Conservation (phyloP, 2,113 vertebrate species). For the Phalacrocorax carbo region DNA sequence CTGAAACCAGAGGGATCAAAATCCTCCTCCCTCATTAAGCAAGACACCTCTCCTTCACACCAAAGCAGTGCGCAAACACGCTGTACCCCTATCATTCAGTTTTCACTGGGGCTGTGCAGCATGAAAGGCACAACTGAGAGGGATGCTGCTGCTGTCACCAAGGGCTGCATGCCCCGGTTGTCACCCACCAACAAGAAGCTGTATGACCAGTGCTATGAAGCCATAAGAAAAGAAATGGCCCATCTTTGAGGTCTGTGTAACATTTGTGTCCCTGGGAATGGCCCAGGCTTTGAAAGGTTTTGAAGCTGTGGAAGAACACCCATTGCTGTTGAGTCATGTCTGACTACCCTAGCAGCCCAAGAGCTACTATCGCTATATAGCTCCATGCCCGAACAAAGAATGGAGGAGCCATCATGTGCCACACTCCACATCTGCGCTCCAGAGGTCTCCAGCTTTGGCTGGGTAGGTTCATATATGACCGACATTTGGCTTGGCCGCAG, state of each 20-base stretch:
- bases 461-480: not conserved
- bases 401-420: not conserved
- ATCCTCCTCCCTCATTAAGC: not conserved
- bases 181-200: not conserved
- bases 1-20: conserved; percentile 5
- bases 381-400: not conserved
- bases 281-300: not conserved
- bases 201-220: too few relatives aligned
- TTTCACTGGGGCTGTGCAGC: not conserved
- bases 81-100: too few relatives aligned
- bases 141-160: not conserved
- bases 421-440: not conserved
- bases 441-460: not conserved
- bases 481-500: not conserved
- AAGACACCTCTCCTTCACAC: not conserved
- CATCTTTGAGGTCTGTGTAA: not conserved
- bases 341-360: not conserved
- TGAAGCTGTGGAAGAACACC: not conserved
- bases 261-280: not conserved
- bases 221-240: not conserved
- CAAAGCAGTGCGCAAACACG: not conserved
- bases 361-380: not conserved
- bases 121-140: not conserved
- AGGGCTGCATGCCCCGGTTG: not conserved
- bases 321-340: not conserved